Conservation (phyloP, 2,888 invertebrate species). For the Microplitis deprimator region DNA sequence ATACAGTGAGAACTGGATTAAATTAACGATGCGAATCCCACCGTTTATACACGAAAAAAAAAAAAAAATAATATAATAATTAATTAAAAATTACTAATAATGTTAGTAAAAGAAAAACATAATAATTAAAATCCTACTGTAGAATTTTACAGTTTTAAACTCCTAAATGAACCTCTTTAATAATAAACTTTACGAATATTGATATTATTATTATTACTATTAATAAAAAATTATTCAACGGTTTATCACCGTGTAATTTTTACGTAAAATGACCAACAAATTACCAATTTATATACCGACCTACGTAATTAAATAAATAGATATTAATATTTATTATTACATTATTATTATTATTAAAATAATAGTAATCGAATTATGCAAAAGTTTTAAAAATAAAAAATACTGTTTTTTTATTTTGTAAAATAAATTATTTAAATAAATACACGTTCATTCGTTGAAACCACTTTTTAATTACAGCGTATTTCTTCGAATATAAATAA, state of each 20-base stretch:
- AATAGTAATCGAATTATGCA: background rate
- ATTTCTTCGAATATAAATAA: slow-evolving; percentile 16
- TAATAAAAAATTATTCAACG: slow-evolving; percentile 27
- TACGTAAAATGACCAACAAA: slow-evolving; percentile 69
- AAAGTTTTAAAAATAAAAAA: background rate
- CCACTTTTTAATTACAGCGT: background rate
- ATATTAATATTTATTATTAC: slow-evolving; percentile 19
- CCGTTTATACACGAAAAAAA: slow-evolving; percentile 30
- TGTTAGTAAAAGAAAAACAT: slow-evolving; percentile 47
- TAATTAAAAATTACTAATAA: slow-evolving; percentile 34
- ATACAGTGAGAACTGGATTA: background rate
- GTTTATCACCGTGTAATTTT: slow-evolving; percentile 59
- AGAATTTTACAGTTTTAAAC: slow-evolving; percentile 53
- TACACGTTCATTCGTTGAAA: background rate
- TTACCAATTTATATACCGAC: slow-evolving; percentile 56
- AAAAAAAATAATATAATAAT: slow-evolving; percentile 48
- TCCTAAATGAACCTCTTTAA: slow-evolving; percentile 36
- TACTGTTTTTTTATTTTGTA: background rate
- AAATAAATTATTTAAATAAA: background rate
- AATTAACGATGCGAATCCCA: background rate
- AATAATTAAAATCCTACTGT: slow-evolving; percentile 42
- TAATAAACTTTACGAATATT: slow-evolving; percentile 50
- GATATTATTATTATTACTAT: slow-evolving; percentile 32
- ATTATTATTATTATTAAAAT: slow-evolving; percentile 13
- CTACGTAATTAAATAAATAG: slow-evolving; percentile 45